These are phyloP conservation scores for Aphaenogaster floridana DNA, from an alignment of 1,140 invertebrate species.

Conservation along the genomic window DNA sequence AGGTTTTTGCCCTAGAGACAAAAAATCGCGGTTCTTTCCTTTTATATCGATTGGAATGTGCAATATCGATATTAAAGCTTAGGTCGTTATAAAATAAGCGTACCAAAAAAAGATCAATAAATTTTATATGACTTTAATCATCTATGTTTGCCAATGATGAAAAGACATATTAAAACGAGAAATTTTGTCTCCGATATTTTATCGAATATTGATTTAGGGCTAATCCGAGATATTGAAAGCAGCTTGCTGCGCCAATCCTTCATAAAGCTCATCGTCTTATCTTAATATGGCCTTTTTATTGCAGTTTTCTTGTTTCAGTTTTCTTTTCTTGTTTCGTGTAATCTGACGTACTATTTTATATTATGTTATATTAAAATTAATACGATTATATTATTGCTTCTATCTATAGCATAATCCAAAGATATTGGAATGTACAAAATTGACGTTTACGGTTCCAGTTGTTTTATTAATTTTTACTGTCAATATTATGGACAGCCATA, in stretches of 20 bases:
- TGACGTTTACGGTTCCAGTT: background rate
- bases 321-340: conserved; percentile 8
- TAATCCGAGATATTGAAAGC: conserved; percentile 48
- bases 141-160: conserved; percentile 10
- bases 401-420: background rate
- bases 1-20: conserved; percentile 17
- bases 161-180: conserved; percentile 66
- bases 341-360: background rate
- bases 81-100: conserved; percentile 47
- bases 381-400: background rate
- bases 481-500: background rate
- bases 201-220: conserved; percentile 49
- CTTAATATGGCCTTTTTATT: conserved; percentile 15
- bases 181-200: conserved; percentile 55
- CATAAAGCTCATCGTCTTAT: conserved; percentile 28
- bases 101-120: conserved; percentile 57
- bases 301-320: background rate
- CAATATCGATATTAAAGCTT: conserved; percentile 66
- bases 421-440: background rate
- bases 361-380: conserved; percentile 30
- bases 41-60: conserved; percentile 64
- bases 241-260: background rate
- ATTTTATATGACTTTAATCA: conserved; percentile 63
- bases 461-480: conserved; percentile 28
- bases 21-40: conserved; percentile 32